Base-by-base conservation (phyloP, 2,888 invertebrate species). In the Watsonalla binaria region DNA sequence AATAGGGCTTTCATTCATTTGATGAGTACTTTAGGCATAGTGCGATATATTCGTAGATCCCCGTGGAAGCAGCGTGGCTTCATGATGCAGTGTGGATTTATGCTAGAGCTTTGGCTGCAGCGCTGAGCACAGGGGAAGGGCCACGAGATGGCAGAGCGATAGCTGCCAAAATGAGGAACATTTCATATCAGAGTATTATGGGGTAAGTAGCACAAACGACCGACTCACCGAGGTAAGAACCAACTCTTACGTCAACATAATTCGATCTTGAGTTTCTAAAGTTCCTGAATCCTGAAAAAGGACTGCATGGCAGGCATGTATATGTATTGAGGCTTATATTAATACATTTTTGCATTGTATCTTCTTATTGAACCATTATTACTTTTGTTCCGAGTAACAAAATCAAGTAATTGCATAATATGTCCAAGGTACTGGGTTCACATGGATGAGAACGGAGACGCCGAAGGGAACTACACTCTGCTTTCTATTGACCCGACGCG, bases 51-150 rank as follows among this genome's bases (percentile, higher is more conserved):
- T 50, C 14, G 39, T 39, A 97, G 96, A 96, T 96, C 74, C 94
- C 95, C 59, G 95, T 96, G 53, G 96, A 96, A 80, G 98, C 98
- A 13, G 97, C 96, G 42, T 97, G 98, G 92, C 92, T 97, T 33
- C 98, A 98, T 82, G 98, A 98, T 80, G 96, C 99, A 0, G 96
- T 99, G 50, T 95, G 96, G 92, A 92, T 98, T 61, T 99, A 99
- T 83, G 96, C 97, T 9, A 92, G 93, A 56, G 97, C 97, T 2
- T 86, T 98, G 62, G 90, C 95, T 37, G 92, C 93, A 59, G 93
- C 95, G 0, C 83, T 98, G 54, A 87, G 92, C 45, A 86, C 91
- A n/a, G 94, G 94, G 0, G 94, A 92, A 13, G 92, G 93, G 67
- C 93, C 95, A 0, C 91, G 92, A 39, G 96, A 98, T 74, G 98